phyloP scores from a whole-genome alignment of 2,888 invertebrate genomes.

The Tortrix viridana region DNA sequence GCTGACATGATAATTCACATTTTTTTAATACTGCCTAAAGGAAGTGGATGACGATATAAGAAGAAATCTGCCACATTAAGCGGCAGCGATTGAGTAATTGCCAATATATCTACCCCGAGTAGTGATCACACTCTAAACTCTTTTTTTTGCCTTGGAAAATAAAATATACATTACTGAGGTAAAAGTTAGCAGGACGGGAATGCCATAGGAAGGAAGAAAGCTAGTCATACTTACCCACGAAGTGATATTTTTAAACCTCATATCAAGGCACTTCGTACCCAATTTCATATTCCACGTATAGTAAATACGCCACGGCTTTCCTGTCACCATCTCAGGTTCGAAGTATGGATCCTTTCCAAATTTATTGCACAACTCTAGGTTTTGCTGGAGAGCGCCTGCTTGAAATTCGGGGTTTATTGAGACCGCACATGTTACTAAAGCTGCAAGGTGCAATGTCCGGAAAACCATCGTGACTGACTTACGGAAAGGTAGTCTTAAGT shows the following conservation, averaged over 20 bases:
- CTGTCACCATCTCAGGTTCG: constrained; percentile 59
- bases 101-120: too few species aligned
- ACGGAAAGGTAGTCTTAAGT: background rate
- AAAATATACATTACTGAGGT: too few species aligned
- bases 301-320: constrained; percentile 64
- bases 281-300: constrained; percentile 66
- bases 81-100: too few species aligned
- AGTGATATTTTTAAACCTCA: constrained; percentile 60
- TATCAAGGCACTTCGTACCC: constrained; percentile 59
- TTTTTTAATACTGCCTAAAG: too few species aligned
- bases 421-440: background rate
- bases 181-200: too few species aligned
- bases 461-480: constrained; percentile 7
- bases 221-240: constrained; percentile 48
- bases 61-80: too few species aligned
- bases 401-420: background rate
- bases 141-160: too few species aligned
- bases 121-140: too few species aligned
- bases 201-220: background rate
- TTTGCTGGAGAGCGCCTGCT: constrained; percentile 23
- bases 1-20: too few species aligned
- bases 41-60: too few species aligned
- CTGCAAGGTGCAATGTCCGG: background rate
- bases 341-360: constrained; percentile 60
- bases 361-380: constrained; percentile 49